Evolutionary conservation across 2,797 vertebrate species (phyloP), one percentile per base, ranked within the genome.

Genomic region (Parauchenoglanis punctatus): DNA sequence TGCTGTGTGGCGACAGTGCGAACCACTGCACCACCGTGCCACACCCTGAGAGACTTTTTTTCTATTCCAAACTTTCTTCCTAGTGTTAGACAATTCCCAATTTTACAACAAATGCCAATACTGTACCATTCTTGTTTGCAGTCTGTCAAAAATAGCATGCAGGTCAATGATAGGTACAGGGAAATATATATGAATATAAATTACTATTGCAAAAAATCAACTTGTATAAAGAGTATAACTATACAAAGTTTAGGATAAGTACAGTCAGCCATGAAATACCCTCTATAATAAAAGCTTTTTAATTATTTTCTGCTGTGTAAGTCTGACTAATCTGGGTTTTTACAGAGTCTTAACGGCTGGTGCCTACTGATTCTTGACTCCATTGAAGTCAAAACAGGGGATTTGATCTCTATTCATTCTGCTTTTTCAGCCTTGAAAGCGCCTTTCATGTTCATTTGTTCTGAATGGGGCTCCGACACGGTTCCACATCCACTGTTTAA

Each of bases 401-500:
- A 82, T 82, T 52, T 89, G 54, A 85, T 88, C 18, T 35, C 85
- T 73, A 13, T 89, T 83, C 82, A 67, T 76, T 88, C 40, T 63
- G 58, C 75, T 72, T 81, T 88, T 82, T 80, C 84, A 87, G 58
- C 85, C 85, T 81, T 86, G 76, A 67, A 81, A 86, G 44, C 76
- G 4, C 40, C 73, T 87, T 87, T 90, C 67, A 88, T 84, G 76
- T 85, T 85, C 83, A 81, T 87, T 87, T 67, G 28, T 40, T 84
- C 54, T 54, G 87, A 88, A 89, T 87, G 58, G 86, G 63, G 76
- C 63, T 78, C 28, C 40, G 68, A 86, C 75, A 18, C 40, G n/a
- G 46, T 76, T 28, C 52, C 87, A 59, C 77, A 52, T 88, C 88
- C 82, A 81, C 75, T 90, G 58, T 68, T 72, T 83, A 77, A 61